Conservation (phyloP, 2,888 invertebrate species). For the Amblyjoppa proteus region DNA sequence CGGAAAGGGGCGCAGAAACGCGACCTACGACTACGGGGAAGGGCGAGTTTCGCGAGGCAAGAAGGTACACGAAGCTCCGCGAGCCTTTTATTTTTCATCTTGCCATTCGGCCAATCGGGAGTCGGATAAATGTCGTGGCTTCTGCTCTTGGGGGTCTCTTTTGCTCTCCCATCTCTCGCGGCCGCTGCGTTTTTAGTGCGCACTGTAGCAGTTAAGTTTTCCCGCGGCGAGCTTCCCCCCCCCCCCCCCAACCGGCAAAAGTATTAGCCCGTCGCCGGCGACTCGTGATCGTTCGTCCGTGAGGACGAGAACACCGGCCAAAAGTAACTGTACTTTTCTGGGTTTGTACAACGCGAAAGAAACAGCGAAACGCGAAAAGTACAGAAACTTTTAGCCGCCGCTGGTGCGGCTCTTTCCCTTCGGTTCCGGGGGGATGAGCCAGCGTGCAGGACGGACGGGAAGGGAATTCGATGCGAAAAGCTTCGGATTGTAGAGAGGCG, state of each 20-base stretch:
- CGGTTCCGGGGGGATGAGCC: constrained; percentile 18
- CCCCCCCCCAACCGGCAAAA: constrained; percentile 37
- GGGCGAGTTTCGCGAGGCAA: constrained; percentile 44
- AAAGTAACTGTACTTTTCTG: constrained; percentile 41
- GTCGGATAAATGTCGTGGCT: constrained; percentile 60
- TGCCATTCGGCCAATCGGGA: constrained; percentile 57
- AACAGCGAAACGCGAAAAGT: constrained; percentile 39
- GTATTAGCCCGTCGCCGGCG: constrained; percentile 50
- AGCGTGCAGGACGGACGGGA: constrained; percentile 24
- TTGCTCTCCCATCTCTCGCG: background rate
- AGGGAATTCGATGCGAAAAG: constrained; percentile 38
- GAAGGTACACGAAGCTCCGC: constrained; percentile 27
- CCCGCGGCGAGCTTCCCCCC: constrained; percentile 22
- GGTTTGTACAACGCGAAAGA: constrained; percentile 35
- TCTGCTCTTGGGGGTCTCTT: constrained; percentile 11
- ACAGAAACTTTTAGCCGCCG: constrained; percentile 32
- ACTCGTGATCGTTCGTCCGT: constrained; percentile 59
- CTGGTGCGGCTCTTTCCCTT: background rate
- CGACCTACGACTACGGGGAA: background rate
- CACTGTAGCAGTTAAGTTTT: constrained; percentile 21
- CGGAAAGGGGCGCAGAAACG: constrained; percentile 32
- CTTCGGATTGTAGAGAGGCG: background rate
- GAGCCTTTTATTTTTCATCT: constrained; percentile 56
- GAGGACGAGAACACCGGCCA: constrained; percentile 35
- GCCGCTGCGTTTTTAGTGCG: constrained; percentile 40